Conservation (phyloP, 2,888 invertebrate species). For the Ptilodon capucinus region DNA sequence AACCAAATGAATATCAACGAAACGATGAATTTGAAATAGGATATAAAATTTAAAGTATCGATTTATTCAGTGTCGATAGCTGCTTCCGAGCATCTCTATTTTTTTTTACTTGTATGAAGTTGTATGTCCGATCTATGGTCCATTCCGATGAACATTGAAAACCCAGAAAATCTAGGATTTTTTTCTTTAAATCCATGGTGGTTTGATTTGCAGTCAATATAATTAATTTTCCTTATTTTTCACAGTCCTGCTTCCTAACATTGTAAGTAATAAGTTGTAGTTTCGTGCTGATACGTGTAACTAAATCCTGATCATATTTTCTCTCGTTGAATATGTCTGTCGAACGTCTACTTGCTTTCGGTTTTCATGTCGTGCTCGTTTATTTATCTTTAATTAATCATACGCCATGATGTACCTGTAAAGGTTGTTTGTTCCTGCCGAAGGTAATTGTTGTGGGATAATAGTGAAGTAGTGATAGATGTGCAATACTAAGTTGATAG, state of each 20-base stretch:
- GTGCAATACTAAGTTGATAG: not conserved
- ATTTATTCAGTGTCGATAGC: too few relatives aligned
- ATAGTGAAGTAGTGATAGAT: not conserved
- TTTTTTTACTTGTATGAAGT: too few relatives aligned
- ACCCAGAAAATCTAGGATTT: too few relatives aligned
- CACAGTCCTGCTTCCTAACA: conserved; percentile 25
- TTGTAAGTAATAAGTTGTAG: conserved; percentile 35
- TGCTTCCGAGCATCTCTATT: too few relatives aligned
- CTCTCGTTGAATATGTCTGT: too few relatives aligned
- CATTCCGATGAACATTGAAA: not conserved
- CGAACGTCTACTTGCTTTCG: not conserved
- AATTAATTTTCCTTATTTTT: conserved; percentile 35
- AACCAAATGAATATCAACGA: too few relatives aligned
- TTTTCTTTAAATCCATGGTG: conserved; percentile 46
- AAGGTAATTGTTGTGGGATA: not conserved
- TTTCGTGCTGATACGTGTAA: not conserved
- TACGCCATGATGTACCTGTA: too few relatives aligned
- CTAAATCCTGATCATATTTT: too few relatives aligned
- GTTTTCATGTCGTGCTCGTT: not conserved
- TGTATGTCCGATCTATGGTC: too few relatives aligned
- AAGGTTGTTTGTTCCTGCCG: not conserved
- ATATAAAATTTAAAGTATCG: too few relatives aligned
- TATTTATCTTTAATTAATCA: not conserved
- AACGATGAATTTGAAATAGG: too few relatives aligned
- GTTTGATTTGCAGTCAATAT: conserved; percentile 37